Evolutionary conservation across 2,888 invertebrate species (phyloP).

Genomic region (Oligia latruncula): DNA sequence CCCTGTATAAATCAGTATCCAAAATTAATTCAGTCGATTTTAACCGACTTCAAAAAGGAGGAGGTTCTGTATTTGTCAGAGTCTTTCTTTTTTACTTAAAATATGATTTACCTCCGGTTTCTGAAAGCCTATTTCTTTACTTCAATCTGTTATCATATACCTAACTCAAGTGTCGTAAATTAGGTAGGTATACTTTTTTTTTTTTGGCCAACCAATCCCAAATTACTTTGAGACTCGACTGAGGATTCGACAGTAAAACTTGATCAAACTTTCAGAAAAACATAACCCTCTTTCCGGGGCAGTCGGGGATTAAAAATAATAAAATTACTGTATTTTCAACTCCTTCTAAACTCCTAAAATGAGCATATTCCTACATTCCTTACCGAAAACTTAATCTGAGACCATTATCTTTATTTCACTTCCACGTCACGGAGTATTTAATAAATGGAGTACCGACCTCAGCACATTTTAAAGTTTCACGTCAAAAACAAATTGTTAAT

Average conservation of each 20-base stretch:
- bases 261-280: background rate
- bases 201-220: background rate
- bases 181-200: background rate
- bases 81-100: background rate
- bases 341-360: background rate
- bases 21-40: background rate
- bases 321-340: background rate
- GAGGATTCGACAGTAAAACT: background rate
- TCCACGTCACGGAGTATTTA: slow-evolving; percentile 31
- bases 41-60: background rate
- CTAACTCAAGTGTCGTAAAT: background rate
- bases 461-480: background rate
- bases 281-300: background rate
- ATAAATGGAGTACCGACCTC: slow-evolving; percentile 23
- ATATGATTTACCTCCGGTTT: background rate
- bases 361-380: slow-evolving; percentile 31
- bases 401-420: slow-evolving; percentile 33
- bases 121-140: background rate
- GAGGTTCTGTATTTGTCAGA: background rate
- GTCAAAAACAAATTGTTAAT: background rate
- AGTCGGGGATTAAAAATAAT: background rate
- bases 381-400: slow-evolving; percentile 31
- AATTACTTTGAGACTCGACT: background rate
- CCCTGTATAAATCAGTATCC: too few species aligned
- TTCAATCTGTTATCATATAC: too few species aligned